These are phyloP conservation scores for Actias luna DNA, from an alignment of 2,888 invertebrate genomes.

Conservation along the genomic window DNA sequence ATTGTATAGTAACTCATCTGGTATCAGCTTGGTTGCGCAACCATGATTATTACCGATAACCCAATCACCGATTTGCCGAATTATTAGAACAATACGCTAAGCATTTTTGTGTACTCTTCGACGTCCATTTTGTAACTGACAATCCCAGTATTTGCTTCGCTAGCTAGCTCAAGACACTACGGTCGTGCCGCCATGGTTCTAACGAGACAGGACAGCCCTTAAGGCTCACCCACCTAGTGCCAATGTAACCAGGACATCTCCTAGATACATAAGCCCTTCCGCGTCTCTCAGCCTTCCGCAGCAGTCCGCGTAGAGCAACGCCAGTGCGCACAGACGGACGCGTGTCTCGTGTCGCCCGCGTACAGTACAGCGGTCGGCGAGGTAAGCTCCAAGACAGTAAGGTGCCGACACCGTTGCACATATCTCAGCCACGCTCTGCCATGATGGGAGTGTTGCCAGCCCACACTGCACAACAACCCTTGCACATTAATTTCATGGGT, in stretches of 20 bases:
- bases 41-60: too few relatives aligned
- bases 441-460: constrained; percentile 44
- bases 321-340: constrained; percentile 42
- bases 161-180: too few relatives aligned
- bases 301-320: constrained; percentile 58
- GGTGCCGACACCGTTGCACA: constrained; percentile 39
- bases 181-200: too few relatives aligned
- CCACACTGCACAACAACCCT: constrained; percentile 47
- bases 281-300: constrained; percentile 51
- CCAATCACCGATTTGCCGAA: too few relatives aligned
- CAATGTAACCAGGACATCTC: constrained; percentile 29
- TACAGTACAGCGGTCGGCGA: constrained; percentile 20
- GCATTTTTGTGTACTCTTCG: too few relatives aligned
- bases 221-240: background rate
- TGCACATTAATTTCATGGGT: background rate
- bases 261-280: constrained; percentile 46
- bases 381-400: constrained; percentile 39
- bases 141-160: too few relatives aligned
- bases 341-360: constrained; percentile 19
- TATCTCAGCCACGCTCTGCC: constrained; percentile 34
- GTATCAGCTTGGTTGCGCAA: too few relatives aligned
- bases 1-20: too few relatives aligned
- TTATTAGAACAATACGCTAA: too few relatives aligned
- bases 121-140: too few relatives aligned
- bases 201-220: too few relatives aligned